phyloP scores from a whole-genome alignment of 2,113 vertebrate genomes.

The Sula dactylatra region DNA sequence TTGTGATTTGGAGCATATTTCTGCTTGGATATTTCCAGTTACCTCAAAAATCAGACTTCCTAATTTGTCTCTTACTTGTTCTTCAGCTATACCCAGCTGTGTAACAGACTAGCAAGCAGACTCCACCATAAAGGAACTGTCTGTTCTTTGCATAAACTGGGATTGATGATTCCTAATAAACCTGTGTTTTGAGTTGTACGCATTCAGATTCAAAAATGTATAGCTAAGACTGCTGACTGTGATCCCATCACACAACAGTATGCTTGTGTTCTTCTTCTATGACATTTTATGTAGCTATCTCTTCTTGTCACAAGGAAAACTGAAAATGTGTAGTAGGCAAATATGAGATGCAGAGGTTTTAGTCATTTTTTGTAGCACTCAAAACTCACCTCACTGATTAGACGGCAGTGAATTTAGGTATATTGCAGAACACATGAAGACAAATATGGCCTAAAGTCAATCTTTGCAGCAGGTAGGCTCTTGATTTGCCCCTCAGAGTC shows the following conservation, averaged over 20 bases:
- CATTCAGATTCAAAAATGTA: not conserved
- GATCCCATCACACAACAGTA: not conserved
- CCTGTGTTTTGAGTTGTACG: not conserved
- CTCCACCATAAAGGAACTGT: conserved; percentile 34
- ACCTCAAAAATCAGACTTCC: not conserved
- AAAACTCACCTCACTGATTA: not conserved
- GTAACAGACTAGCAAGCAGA: conserved; percentile 12
- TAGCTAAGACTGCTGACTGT: not conserved
- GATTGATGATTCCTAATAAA: conserved; percentile 48
- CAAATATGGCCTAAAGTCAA: not conserved
- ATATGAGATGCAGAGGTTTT: not conserved
- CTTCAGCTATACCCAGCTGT: conserved; percentile 17
- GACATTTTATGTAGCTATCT: not conserved
- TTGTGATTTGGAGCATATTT: not conserved
- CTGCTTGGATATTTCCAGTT: not conserved
- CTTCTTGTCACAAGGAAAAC: not conserved
- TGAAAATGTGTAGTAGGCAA: not conserved
- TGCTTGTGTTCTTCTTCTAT: not conserved
- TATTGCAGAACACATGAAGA: not conserved
- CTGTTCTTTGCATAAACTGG: conserved; percentile 26
- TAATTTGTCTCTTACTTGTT: conserved; percentile 15
- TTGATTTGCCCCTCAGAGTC: not conserved
- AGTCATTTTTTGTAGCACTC: not conserved
- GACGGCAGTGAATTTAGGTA: not conserved
- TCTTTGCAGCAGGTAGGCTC: not conserved